These are phyloP conservation scores for Zaprionus lachaisei DNA, from an alignment of 1,140 invertebrate genomes.

Conservation along the genomic window DNA sequence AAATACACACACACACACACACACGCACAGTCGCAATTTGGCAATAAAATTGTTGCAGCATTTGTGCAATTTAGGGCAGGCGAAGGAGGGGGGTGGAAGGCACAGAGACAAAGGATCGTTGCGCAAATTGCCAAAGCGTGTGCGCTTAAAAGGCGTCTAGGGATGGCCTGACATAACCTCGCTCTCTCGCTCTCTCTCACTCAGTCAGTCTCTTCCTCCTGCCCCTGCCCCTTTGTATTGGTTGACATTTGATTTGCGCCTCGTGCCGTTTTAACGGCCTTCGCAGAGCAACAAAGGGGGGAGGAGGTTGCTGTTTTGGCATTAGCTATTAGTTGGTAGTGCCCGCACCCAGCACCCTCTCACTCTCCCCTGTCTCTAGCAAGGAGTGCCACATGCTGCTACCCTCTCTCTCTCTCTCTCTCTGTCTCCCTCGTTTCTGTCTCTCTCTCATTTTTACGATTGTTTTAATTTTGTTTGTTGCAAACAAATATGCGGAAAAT, in stretches of 20 bases:
- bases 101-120: conserved; percentile 1
- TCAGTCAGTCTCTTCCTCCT: background rate
- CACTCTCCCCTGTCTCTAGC: background rate
- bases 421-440: background rate
- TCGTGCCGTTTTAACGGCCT: conserved; percentile 73
- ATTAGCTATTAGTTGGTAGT: conserved; percentile 4
- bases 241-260: conserved; percentile 77
- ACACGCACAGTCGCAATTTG: conserved; percentile 20
- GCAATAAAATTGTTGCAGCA: conserved; percentile 46
- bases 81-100: background rate
- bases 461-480: conserved; percentile 80
- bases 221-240: conserved; percentile 19
- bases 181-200: no score
- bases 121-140: conserved; percentile 59
- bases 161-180: conserved; percentile 23
- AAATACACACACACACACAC: conserved; percentile 15
- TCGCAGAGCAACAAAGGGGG: background rate
- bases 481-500: conserved; percentile 81
- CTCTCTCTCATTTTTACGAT: conserved; percentile 69
- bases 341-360: background rate
- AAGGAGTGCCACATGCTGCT: conserved; percentile 62
- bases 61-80: conserved; percentile 28
- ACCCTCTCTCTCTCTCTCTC: background rate
- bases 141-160: conserved; percentile 47
- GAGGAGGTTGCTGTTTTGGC: conserved; percentile 18